Percentiles rank a stretch among this genome's conserved stretches.
Evolutionary conservation across 2,888 invertebrate species (phyloP).

Genomic region (Pristionchus entomophagus): DNA sequence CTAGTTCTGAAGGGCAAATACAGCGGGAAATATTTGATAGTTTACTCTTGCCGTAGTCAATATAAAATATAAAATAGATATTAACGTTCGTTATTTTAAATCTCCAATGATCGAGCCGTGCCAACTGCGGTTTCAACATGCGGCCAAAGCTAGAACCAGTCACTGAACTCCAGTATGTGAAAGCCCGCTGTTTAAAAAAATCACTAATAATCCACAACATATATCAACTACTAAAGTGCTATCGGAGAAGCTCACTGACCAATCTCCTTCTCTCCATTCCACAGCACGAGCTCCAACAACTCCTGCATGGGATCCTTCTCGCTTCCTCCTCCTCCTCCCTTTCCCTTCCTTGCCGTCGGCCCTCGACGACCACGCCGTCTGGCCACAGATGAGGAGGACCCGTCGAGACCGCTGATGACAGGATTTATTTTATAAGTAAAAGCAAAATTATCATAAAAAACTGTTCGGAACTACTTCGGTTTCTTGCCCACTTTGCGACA

Average conservation of each 20-base stretch:
- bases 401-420: not conserved
- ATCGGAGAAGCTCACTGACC: no score
- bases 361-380: not conserved
- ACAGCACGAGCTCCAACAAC: not conserved
- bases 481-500: no score
- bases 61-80: not conserved
- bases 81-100: no score
- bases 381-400: not conserved
- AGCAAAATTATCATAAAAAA: no score
- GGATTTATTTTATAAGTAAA: no score
- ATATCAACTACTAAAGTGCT: no score
- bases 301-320: slow-evolving; percentile 24
- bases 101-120: not conserved
- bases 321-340: no score
- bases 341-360: not conserved
- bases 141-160: not conserved
- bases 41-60: not conserved
- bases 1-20: not conserved
- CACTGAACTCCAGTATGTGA: no score
- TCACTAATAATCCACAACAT: no score
- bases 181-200: no score
- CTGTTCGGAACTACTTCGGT: no score
- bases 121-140: not conserved
- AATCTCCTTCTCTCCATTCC: slow-evolving; percentile 28
- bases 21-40: not conserved